Evolutionary conservation across 1,140 invertebrate species (phyloP).

Genomic region (Vanessa atalanta): DNA sequence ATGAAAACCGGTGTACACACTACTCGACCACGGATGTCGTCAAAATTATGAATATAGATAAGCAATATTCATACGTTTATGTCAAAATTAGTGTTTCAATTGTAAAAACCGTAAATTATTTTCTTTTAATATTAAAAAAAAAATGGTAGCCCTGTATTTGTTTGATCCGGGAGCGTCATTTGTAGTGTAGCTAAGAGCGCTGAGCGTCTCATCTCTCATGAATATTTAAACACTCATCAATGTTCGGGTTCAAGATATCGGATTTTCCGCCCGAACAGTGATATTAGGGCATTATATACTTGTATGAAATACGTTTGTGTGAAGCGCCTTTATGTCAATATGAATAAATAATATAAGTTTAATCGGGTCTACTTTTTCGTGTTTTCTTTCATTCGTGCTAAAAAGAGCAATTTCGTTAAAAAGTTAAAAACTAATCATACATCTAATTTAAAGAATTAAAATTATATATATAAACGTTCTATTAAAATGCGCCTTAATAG

Average conservation of each 20-base stretch:
- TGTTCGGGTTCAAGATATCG: conserved; percentile 71
- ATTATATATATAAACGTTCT: too few relatives aligned
- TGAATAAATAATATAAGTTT: conserved; percentile 30
- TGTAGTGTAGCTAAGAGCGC: conserved; percentile 53
- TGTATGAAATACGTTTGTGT: conserved; percentile 47
- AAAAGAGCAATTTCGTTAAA: too few relatives aligned
- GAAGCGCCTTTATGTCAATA: conserved; percentile 6
- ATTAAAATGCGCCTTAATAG: too few relatives aligned
- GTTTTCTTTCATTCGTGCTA: neutral
- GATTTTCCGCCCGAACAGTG: conserved; percentile 68
- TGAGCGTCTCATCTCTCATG: conserved; percentile 61
- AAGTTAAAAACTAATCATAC: too few relatives aligned
- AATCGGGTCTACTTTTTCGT: neutral
- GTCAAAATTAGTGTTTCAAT: too few relatives aligned
- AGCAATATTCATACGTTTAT: too few relatives aligned
- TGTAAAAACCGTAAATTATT: too few relatives aligned
- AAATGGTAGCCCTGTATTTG: conserved; percentile 4
- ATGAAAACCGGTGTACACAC: too few relatives aligned
- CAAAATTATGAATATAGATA: too few relatives aligned
- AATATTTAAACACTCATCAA: conserved; percentile 74
- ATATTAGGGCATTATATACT: conserved; percentile 52
- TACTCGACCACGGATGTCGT: too few relatives aligned
- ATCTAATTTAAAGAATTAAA: too few relatives aligned
- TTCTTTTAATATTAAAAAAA: neutral
- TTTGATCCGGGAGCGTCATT: conserved; percentile 64